phyloP scores from a whole-genome alignment of 2,113 vertebrate genomes.

The Melospiza georgiana region DNA sequence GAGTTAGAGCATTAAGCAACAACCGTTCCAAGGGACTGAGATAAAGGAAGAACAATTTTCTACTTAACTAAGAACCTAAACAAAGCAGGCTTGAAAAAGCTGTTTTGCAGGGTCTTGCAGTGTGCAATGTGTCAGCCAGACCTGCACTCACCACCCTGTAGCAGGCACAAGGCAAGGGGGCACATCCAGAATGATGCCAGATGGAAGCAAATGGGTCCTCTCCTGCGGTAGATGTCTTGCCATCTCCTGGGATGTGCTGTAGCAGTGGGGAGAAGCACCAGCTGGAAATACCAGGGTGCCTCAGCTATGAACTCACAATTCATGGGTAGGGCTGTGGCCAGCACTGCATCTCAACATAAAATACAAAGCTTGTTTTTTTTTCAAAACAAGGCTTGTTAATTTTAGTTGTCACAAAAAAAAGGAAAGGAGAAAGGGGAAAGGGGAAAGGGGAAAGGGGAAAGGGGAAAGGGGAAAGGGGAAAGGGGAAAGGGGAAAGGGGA shows the following conservation, averaged over 20 bases:
- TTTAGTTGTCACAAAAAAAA: neutral
- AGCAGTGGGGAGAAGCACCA: fast-evolving
- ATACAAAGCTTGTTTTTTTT: neutral
- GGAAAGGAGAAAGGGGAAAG: no score
- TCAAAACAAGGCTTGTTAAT: neutral
- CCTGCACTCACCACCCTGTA: neutral
- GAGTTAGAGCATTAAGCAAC: neutral
- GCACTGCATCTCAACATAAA: neutral
- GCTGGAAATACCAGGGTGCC: neutral
- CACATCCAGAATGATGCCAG: neutral
- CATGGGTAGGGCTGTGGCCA: fast-evolving
- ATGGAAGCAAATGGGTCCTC: neutral
- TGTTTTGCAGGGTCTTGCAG: neutral
- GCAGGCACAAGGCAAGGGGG: fast-evolving
- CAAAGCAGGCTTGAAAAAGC: neutral
- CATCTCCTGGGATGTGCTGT: neutral
- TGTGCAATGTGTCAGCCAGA: neutral
- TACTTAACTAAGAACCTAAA: neutral
- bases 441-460: no score
- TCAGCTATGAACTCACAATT: neutral
- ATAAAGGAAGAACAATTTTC: neutral
- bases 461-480: no score
- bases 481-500: no score
- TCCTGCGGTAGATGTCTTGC: neutral
- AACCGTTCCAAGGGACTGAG: neutral